A percentile compares a stretch with the other conserved stretches of the same genome.
phyloP scores from a whole-genome alignment of 2,797 vertebrate species.

The Gallirallus australis region DNA sequence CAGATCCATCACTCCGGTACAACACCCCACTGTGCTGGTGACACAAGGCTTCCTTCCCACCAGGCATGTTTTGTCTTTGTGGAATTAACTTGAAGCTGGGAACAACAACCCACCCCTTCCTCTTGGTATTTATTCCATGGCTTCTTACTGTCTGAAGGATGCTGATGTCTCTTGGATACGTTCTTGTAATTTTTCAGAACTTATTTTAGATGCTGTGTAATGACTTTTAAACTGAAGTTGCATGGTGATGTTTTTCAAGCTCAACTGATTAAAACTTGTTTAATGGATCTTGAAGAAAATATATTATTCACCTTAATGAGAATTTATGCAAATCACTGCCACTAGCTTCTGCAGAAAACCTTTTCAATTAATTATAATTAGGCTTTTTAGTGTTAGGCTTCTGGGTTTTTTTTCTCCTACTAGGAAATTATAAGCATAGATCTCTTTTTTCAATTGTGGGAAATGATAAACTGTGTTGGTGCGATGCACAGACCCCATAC shows the following conservation, averaged over 20 bases:
- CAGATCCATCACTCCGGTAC: not conserved
- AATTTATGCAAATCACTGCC: conserved; percentile 67
- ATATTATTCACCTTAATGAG: conserved; percentile 64
- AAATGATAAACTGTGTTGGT: not conserved
- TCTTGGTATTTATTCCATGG: not conserved
- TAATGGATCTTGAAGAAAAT: conserved; percentile 65
- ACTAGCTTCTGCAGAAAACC: conserved; percentile 41
- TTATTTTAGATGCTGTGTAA: conserved; percentile 44
- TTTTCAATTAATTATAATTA: conserved; percentile 70
- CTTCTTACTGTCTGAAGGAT: conserved; percentile 21
- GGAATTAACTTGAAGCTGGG: conserved; percentile 14
- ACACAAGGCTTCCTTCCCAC: conserved; percentile 6
- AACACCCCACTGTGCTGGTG: not conserved
- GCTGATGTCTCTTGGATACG: not conserved
- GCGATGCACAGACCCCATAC: not conserved
- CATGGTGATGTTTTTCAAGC: conserved; percentile 48
- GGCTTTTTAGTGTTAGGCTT: conserved; percentile 16
- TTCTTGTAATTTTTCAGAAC: conserved; percentile 47
- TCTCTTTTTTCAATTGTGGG: not conserved
- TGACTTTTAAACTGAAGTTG: conserved; percentile 56
- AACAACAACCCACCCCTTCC: conserved; percentile 26
- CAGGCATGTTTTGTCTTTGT: not conserved
- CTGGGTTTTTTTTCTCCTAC: not conserved
- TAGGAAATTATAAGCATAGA: not conserved
- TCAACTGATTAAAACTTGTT: conserved; percentile 52